Evolutionary conservation across 2,797 vertebrate species (phyloP), one percentile per base, ranked within the genome.

Genomic region (Gallinago stenura): DNA sequence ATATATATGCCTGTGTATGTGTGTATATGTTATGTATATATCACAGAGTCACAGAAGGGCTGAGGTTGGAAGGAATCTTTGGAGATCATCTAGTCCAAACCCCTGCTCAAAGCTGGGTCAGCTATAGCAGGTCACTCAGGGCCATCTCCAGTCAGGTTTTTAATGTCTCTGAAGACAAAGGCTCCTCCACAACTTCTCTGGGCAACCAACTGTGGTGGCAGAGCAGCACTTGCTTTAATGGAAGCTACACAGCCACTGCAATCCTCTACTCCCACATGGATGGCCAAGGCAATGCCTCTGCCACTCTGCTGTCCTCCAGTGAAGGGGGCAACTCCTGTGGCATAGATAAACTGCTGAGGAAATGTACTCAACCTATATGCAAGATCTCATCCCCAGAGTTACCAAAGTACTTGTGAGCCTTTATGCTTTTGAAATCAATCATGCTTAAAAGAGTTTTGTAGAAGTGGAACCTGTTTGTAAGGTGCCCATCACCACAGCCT

Each of bases 1-100:
- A 5, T 10, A 4, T 18, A 2, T 25, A 1, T 17, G 2, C 9
- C 5, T 37, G 9, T 28, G 26, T 60, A 10, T 15, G 7, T 22
- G 1, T 53, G 6, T 39, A 4, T 45, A 11, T 22, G 37, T 33
- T 43, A 37, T 37, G 37, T 37, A 37, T 35, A 7, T 75, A 13
- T 24, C 43, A 60, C 25, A 78, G 28, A 76, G 37, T 62, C 33
- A 62, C n/a, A 64, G n/a, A 76, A 53, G 30, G 48, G 30, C 22
- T 92, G 68, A 72, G 24, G 62, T 26, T 87, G 26, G 7, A 85
- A 72, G 17, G 8, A 5, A 28, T 54, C 28, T 51, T 37, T 83
- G 70, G 43, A 85, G 26, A 21, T 16, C 3, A 1, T 31, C 16
- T 45, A 31, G 54, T 35, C 5, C 60, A 90, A 83, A 51, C 2